A percentile compares a stretch with the other conserved stretches of the same genome.
phyloP scores from a whole-genome alignment of 2,888 invertebrate genomes.

The Galeruca laticollis region DNA sequence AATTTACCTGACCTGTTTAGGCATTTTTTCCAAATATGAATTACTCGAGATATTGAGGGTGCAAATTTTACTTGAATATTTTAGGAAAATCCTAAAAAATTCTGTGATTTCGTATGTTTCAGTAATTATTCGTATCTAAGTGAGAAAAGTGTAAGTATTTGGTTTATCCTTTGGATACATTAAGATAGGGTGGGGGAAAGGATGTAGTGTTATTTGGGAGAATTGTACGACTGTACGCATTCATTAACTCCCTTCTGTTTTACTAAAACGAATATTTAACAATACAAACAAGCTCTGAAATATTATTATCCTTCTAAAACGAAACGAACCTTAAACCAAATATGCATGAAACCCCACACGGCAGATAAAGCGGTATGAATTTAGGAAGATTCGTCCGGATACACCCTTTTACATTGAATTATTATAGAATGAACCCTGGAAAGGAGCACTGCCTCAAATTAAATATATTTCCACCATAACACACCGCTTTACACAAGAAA shows the following conservation, averaged over 20 bases:
- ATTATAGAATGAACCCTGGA: constrained; percentile 12
- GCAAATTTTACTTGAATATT: no score
- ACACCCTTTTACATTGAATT: constrained; percentile 15
- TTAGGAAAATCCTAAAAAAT: not conserved
- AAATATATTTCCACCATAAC: not conserved
- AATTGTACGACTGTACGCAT: constrained; percentile 58
- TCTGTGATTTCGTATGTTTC: not conserved
- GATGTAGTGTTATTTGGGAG: constrained; percentile 27
- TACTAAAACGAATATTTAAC: constrained; percentile 61
- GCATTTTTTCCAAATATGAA: no score
- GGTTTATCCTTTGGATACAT: constrained; percentile 44
- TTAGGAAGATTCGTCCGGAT: constrained; percentile 33
- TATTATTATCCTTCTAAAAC: constrained; percentile 56
- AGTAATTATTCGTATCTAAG: constrained; percentile 34
- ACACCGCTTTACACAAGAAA: not conserved
- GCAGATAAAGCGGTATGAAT: constrained; percentile 35
- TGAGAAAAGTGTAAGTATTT: constrained; percentile 42
- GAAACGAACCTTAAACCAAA: constrained; percentile 49
- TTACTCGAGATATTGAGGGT: no score
- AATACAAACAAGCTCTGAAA: constrained; percentile 61
- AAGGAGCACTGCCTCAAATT: constrained; percentile 13
- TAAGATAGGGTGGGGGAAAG: constrained; percentile 25
- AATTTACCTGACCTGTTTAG: no score
- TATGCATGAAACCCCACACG: constrained; percentile 42
- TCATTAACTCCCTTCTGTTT: constrained; percentile 59